Conservation (phyloP, 2,888 invertebrate species). For the Drosophila siamana region DNA sequence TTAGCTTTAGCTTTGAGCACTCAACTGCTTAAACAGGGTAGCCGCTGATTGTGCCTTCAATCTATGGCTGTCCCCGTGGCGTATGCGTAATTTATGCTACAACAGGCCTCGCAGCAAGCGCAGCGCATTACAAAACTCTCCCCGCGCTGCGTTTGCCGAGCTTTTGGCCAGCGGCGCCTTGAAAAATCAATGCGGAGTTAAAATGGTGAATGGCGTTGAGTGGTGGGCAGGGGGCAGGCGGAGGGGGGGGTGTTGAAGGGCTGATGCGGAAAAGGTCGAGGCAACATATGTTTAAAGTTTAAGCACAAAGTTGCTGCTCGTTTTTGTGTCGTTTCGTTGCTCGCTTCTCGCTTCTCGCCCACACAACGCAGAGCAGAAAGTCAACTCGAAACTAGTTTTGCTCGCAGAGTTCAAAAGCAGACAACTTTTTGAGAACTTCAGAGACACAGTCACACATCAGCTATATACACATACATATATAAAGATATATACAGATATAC, state of each 20-base stretch:
- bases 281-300: conserved; percentile 41
- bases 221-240: no score
- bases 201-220: no score
- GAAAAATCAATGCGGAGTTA: conserved; percentile 37
- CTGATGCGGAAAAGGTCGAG: conserved; percentile 5
- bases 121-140: conserved; percentile 15
- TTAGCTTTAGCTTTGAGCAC: no score
- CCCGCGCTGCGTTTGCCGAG: not conserved
- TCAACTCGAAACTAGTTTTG: conserved; percentile 46
- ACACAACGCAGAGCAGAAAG: conserved; percentile 29
- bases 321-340: not conserved
- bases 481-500: not conserved
- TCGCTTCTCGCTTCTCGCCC: conserved; percentile 25
- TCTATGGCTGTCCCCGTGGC: conserved; percentile 10
- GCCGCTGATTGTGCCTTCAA: not conserved
- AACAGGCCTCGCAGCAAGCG: conserved; percentile 6
- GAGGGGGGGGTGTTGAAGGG: not conserved
- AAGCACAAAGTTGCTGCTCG: conserved; percentile 34
- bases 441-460: no score
- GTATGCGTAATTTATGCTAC: conserved; percentile 32
- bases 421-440: conserved; percentile 33
- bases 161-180: conserved; percentile 4
- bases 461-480: not conserved
- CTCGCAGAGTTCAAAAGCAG: conserved; percentile 31
- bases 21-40: no score